phyloP scores from a whole-genome alignment of 2,888 invertebrate genomes.

The Syrista parreyssii region DNA sequence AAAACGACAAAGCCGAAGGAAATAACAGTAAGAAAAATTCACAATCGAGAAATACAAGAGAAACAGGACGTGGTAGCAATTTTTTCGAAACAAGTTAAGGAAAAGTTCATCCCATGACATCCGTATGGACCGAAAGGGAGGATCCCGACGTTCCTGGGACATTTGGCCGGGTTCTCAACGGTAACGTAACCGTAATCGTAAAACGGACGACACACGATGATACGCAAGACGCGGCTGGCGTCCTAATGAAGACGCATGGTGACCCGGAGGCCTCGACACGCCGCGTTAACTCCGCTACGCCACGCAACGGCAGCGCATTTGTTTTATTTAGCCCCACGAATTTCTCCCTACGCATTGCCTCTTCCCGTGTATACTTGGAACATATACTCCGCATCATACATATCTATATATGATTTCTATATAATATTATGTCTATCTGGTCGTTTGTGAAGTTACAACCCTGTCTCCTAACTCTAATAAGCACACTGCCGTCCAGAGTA shows the following conservation, averaged over 20 bases:
- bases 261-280: slow-evolving; percentile 36
- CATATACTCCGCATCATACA: neutral
- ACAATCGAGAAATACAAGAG: neutral
- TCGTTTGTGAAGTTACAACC: neutral
- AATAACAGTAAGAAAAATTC: neutral
- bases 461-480: neutral
- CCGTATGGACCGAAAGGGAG: neutral
- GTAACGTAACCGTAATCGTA: slow-evolving; percentile 25
- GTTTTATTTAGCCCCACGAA: slow-evolving; percentile 23
- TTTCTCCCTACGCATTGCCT: slow-evolving; percentile 6
- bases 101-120: neutral
- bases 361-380: neutral
- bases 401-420: neutral
- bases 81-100: too few species aligned
- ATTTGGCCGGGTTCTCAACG: neutral
- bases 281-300: slow-evolving; percentile 27
- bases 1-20: too few species aligned
- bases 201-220: slow-evolving; percentile 40
- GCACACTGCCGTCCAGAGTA: neutral
- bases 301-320: slow-evolving; percentile 17
- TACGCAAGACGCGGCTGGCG: slow-evolving; percentile 25
- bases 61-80: neutral
- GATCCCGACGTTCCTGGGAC: neutral
- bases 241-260: slow-evolving; percentile 50
- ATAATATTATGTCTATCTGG: neutral